Conservation (phyloP, 2,113 vertebrate species). For the Ictalurus furcatus region DNA sequence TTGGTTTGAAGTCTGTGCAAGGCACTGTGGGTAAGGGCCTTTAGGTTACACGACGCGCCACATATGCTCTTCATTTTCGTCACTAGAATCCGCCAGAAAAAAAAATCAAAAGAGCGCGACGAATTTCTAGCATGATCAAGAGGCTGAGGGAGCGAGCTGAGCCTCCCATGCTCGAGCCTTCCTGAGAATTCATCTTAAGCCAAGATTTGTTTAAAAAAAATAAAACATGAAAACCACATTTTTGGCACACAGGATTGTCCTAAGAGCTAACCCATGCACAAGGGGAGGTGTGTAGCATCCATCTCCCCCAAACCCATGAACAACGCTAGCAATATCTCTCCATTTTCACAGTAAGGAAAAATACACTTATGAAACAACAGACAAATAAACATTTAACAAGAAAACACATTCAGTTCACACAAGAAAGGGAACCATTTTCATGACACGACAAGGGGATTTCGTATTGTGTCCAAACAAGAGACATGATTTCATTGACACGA, state of each 20-base stretch:
- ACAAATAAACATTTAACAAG: constrained; percentile 56
- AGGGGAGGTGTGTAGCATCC: constrained; percentile 50
- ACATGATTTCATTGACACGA: neutral
- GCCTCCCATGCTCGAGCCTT: constrained; percentile 63
- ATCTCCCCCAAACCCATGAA: constrained; percentile 59
- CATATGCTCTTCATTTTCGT: constrained; percentile 51
- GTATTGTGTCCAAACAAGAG: neutral
- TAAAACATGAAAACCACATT: constrained; percentile 38
- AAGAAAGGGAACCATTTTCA: neutral
- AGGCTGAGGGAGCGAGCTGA: constrained; percentile 41
- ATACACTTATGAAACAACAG: constrained; percentile 37
- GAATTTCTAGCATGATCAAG: constrained; percentile 48
- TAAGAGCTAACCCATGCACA: constrained; percentile 58
- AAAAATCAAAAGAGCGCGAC: constrained; percentile 49
- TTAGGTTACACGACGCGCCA: constrained; percentile 52
- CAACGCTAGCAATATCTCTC: constrained; percentile 48
- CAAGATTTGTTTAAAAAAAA: constrained; percentile 59
- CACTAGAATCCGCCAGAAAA: constrained; percentile 50
- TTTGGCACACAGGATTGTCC: constrained; percentile 80
- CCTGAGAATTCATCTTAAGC: constrained; percentile 73
- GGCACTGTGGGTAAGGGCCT: constrained; percentile 66
- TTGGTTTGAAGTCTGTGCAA: constrained; percentile 67
- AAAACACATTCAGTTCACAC: constrained; percentile 27
- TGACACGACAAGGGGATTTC: neutral
- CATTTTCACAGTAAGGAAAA: constrained; percentile 42